Evolutionary conservation across 2,888 invertebrate genomes (phyloP).

Genomic region (Amphipyra berbera): DNA sequence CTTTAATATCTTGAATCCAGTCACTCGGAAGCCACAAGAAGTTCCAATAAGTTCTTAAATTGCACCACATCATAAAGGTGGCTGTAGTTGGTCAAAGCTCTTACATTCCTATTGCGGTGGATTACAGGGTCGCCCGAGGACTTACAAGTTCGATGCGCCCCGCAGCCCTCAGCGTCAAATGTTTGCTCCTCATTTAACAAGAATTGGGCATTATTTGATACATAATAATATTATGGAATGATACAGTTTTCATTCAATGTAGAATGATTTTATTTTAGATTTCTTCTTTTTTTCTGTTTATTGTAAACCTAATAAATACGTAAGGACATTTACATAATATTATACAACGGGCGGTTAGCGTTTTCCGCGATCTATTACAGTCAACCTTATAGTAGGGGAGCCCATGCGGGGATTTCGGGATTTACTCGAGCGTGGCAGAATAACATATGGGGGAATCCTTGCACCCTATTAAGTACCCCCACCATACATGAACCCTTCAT

Average conservation of each 20-base stretch:
- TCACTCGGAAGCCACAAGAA: slow-evolving; percentile 12
- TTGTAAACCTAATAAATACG: too few relatives aligned
- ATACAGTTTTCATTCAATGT: background rate
- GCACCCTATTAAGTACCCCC: too few relatives aligned
- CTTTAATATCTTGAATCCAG: background rate
- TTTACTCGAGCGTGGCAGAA: too few relatives aligned
- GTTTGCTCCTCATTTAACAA: slow-evolving; percentile 19
- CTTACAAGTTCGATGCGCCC: slow-evolving; percentile 28
- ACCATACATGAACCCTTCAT: too few relatives aligned
- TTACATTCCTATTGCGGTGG: slow-evolving; percentile 46
- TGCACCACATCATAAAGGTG: slow-evolving; percentile 31
- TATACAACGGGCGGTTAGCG: too few relatives aligned
- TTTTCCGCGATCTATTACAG: too few relatives aligned
- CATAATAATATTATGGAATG: background rate
- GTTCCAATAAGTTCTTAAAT: slow-evolving; percentile 14
- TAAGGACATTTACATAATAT: too few relatives aligned
- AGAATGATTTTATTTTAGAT: too few relatives aligned
- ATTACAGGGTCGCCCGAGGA: slow-evolving; percentile 32
- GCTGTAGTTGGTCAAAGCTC: slow-evolving; percentile 35
- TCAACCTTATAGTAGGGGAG: too few relatives aligned
- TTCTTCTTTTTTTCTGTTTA: too few relatives aligned
- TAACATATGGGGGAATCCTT: too few relatives aligned
- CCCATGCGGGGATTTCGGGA: too few relatives aligned
- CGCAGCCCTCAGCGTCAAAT: slow-evolving; percentile 7
- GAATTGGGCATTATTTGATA: background rate